Base-by-base conservation (phyloP, 2,888 invertebrate genomes). In the Dynastes grantii region DNA sequence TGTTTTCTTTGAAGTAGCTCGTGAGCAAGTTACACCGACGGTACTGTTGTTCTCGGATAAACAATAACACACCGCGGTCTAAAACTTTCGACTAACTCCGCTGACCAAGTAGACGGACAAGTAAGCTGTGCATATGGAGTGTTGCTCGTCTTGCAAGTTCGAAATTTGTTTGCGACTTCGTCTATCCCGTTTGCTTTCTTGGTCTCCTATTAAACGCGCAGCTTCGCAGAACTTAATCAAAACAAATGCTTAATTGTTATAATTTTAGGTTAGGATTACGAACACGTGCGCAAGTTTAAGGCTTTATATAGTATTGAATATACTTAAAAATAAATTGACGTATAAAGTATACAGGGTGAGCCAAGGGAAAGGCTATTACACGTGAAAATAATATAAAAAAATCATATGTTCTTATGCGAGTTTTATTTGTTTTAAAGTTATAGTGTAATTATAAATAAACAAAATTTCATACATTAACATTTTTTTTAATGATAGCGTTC, bases 21-120 rank as follows among this genome's bases (percentile, higher is more conserved):
- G 53, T 32, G 70, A 53, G 37, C 67, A 82, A 82, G 81, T 80
- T 81, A 77, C 29, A 78, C 82, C 81, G 81, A 82, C 80, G 84
- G 82, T 82, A 79, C 81, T 83, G 82, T 84, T 83, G 79, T 81
- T 83, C 83, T 82, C 82, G 78, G 81, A 81, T 84, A 84, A 84
- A 84, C 84, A 84, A 84, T 84, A 84, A 84, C 84, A 84, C 76
- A 65, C n/a, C 49, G 65, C 51, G 40, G 71, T 73, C 64, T 61
- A 77, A 81, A 82, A 81, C 80, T 82, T 79, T 79, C 78, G 63
- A 75, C 73, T 73, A 79, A 76, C 63, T 71, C 53, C n/a, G n/a
- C 37, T n/a, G n/a, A n/a, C n/a, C n/a, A n/a, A n/a, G 40, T 37
- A 65, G 16, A n/a, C 11, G 65, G n/a, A 11, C 32, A 64, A 64